phyloP scores from a whole-genome alignment of 1,140 invertebrate genomes.

The Heliconius hermathena region DNA sequence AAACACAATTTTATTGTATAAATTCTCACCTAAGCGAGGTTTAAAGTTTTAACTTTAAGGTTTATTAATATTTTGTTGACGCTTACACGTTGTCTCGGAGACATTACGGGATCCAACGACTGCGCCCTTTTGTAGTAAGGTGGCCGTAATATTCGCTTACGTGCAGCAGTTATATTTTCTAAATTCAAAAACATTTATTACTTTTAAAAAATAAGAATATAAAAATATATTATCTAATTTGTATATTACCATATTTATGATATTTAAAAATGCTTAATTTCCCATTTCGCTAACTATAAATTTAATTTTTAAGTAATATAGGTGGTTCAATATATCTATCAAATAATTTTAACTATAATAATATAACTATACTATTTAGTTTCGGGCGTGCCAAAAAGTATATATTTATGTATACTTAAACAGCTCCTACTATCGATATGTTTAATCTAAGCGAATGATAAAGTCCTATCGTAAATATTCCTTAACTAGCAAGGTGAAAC shows the following conservation, averaged over 20 bases:
- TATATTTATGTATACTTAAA: background rate
- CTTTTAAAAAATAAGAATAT: too few species aligned
- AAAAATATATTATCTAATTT: too few species aligned
- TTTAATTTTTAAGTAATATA: too few species aligned
- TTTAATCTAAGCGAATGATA: slow-evolving; percentile 29
- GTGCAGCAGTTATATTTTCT: slow-evolving; percentile 23
- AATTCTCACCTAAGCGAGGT: background rate
- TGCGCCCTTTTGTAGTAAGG: slow-evolving; percentile 46
- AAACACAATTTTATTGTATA: slow-evolving; percentile 33
- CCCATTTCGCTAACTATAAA: too few species aligned
- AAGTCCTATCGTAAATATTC: slow-evolving; percentile 19
- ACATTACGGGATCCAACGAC: slow-evolving; percentile 44
- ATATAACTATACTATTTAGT: too few species aligned
- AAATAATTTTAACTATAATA: too few species aligned
- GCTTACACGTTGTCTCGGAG: slow-evolving; percentile 41
- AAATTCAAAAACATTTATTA: background rate
- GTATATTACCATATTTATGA: too few species aligned
- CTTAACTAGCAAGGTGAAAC: slow-evolving; percentile 30
- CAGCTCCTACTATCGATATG: background rate
- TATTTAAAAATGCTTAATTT: too few species aligned
- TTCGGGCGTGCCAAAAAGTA: background rate
- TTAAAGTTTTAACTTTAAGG: background rate
- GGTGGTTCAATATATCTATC: too few species aligned
- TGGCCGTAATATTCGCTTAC: slow-evolving; percentile 37
- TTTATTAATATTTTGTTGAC: background rate